phyloP scores from a whole-genome alignment of 1,140 invertebrate species.

The Subanguina moxae region DNA sequence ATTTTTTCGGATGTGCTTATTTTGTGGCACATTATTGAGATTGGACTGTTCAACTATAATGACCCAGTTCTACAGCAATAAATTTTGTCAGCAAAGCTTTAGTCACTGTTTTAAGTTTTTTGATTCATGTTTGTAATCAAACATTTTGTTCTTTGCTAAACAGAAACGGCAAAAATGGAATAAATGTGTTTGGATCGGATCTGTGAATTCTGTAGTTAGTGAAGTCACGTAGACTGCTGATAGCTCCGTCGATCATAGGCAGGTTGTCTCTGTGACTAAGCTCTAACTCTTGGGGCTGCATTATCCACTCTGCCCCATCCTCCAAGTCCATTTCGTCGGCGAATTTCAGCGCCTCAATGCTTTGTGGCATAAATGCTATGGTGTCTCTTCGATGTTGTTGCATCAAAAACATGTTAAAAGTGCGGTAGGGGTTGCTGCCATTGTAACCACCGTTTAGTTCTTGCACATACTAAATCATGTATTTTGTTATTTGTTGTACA shows the following conservation, averaged over 20 bases:
- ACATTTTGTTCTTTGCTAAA: conserved; percentile 3
- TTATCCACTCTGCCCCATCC: background rate
- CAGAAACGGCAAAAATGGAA: conserved; percentile 30
- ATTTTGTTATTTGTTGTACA: background rate
- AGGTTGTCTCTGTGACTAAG: background rate
- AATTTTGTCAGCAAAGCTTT: no score
- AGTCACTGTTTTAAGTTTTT: no score
- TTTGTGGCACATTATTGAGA: no score
- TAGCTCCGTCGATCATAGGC: background rate
- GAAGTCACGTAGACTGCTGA: background rate
- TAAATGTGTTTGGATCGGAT: conserved; percentile 28
- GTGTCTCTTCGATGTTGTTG: conserved; percentile 51
- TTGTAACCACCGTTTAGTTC: conserved; percentile 36
- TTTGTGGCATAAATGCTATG: conserved; percentile 58
- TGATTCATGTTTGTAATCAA: no score
- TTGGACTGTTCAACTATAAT: no score
- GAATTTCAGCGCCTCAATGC: conserved; percentile 56
- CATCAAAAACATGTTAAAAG: conserved; percentile 43
- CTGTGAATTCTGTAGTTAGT: conserved; percentile 2
- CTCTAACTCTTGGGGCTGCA: background rate
- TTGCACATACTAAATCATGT: conserved; percentile 54
- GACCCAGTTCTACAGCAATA: no score
- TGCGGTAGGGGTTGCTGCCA: conserved; percentile 26
- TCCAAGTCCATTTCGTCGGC: conserved; percentile 27
- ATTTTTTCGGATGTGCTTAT: no score